phyloP scores from a whole-genome alignment of 2,797 vertebrate species.

The Micrastur ruficollis region DNA sequence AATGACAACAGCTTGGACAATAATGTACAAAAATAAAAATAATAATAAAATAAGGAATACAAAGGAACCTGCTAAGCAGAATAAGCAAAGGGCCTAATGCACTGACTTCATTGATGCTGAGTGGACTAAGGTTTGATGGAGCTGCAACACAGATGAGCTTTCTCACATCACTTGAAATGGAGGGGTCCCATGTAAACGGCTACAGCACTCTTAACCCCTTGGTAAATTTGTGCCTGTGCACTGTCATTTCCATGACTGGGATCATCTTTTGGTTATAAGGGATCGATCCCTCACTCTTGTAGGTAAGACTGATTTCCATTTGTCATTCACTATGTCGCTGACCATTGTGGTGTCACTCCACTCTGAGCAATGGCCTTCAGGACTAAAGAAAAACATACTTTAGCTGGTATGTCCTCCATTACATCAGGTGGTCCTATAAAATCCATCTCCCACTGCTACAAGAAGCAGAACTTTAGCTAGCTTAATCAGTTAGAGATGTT shows the following conservation, averaged over 20 bases:
- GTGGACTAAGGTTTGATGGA: neutral
- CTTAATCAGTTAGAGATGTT: neutral
- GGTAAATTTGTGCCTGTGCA: neutral
- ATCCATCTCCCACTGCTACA: neutral
- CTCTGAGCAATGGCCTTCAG: neutral
- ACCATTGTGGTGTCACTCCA: neutral
- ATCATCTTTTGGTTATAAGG: neutral
- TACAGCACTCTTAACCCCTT: neutral
- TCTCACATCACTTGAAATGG: accelerated
- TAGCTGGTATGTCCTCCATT: accelerated
- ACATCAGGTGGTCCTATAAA: neutral
- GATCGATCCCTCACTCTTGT: neutral
- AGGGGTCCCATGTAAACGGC: neutral
- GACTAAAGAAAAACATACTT: neutral
- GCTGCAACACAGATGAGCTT: accelerated
- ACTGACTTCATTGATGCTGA: neutral
- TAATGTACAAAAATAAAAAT: neutral
- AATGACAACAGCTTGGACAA: neutral
- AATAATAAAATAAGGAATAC: neutral
- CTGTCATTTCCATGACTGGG: neutral
- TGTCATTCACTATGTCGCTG: accelerated
- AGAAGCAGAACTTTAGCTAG: neutral
- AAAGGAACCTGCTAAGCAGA: neutral
- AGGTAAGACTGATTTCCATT: neutral
- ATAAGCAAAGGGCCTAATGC: neutral